These are phyloP conservation scores for Emydoidea blandingii DNA, from an alignment of 2,797 vertebrate genomes.

Conservation along the genomic window DNA sequence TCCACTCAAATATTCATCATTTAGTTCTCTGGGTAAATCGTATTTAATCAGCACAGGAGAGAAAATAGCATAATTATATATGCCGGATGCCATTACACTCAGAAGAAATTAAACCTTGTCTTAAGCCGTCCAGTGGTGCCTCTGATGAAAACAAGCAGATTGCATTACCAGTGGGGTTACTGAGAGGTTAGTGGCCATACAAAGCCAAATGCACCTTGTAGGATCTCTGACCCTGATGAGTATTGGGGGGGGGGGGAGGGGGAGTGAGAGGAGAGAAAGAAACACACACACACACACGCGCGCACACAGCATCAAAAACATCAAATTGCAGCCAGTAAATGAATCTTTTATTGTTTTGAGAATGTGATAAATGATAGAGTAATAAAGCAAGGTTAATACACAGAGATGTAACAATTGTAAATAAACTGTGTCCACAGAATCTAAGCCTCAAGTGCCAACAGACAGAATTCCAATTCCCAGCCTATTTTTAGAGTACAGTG, in stretches of 20 bases:
- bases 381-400: conserved; percentile 55
- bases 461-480: not conserved
- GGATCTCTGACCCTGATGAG: conserved; percentile 55
- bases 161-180: conserved; percentile 76
- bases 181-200: conserved; percentile 70
- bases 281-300: not conserved
- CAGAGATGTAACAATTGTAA: conserved; percentile 41
- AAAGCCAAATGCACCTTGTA: conserved; percentile 61
- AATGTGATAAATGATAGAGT: conserved; percentile 48
- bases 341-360: conserved; percentile 67
- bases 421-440: conserved; percentile 48
- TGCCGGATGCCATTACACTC: conserved; percentile 92
- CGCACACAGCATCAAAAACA: conserved; percentile 49
- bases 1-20: conserved; percentile 81
- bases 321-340: conserved; percentile 43
- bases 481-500: not conserved
- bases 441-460: not conserved
- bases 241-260: not conserved
- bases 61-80: conserved; percentile 95
- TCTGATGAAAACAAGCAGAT: conserved; percentile 68
- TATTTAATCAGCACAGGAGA: conserved; percentile 92
- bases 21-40: conserved; percentile 81
- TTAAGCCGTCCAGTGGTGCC: conserved; percentile 74
- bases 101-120: conserved; percentile 90
- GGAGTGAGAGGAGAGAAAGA: not conserved